Evolutionary conservation across 2,888 invertebrate species (phyloP), one percentile per base, ranked within the genome.

Genomic region (Eugnorisma glareosa): DNA sequence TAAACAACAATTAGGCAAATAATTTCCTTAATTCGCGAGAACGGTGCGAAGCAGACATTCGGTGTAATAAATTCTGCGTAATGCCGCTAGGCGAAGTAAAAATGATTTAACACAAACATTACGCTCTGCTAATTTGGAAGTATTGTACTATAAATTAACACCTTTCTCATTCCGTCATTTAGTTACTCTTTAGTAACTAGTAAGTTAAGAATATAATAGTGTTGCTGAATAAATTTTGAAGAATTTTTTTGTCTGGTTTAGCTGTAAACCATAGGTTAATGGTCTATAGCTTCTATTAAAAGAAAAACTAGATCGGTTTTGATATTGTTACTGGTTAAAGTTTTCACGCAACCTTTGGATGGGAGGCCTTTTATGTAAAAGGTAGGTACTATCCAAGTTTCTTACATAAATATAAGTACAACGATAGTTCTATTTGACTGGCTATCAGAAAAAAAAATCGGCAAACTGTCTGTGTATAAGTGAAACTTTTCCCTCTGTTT

Each of bases 61-160:
- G 87, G 90, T 88, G 90, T 89, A 92, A 92, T 92, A 93, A 94
- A 93, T 93, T 91, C 89, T 81, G 77, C 86, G 89, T 92, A 92
- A 93, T 93, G 92, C 92, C 90, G 87, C 84, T 87, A 88, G 78
- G 85, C 87, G 86, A 89, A 86, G 89, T 90, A 89, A 92, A 92
- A 93, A 93, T 93, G 93, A 94, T 94, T 94, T 94, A 94, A 80
- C 75, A 73, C 75, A 77, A 82, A 89, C 93, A 93, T 94, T 91
- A 93, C 82, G 89, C 85, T 82, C 67, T 76, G 88, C 88, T 93
- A 94, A 94, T 93, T 93, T 88, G 90, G 86, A 93, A 90, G 89
- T 90, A 93, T 92, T 89, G 89, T 90, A 78, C 75, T 74, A 91
- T 92, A 91, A 93, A 93, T 93, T 92, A 91, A 90, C 91, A 92